phyloP scores from a whole-genome alignment of 2,113 vertebrate genomes.

The Lamprotornis superbus region DNA sequence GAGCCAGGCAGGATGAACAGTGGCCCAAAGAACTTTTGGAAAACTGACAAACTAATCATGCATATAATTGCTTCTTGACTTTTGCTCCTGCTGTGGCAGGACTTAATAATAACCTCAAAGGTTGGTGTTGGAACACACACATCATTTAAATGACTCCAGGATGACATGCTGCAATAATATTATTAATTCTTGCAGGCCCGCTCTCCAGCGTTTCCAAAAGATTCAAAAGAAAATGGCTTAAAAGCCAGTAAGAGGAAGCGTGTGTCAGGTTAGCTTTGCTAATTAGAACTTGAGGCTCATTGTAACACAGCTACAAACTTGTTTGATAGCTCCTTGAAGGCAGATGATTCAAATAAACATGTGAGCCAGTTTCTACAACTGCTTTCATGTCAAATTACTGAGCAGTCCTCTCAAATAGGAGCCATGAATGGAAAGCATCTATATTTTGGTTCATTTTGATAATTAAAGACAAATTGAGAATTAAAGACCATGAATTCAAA shows the following conservation, averaged over 20 bases:
- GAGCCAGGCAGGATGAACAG: background rate
- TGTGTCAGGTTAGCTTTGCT: constrained; percentile 43
- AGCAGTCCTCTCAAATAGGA: background rate
- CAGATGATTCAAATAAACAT: constrained; percentile 50
- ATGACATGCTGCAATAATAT: constrained; percentile 4
- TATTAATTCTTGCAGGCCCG: background rate
- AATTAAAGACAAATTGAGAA: constrained; percentile 49
- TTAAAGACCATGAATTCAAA: constrained; percentile 19
- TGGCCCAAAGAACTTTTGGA: constrained; percentile 74
- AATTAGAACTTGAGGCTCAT: constrained; percentile 50
- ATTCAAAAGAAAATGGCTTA: constrained; percentile 33
- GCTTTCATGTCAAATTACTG: constrained; percentile 37
- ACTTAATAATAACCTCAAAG: constrained; percentile 60
- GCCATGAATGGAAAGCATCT: constrained; percentile 1
- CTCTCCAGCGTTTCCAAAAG: background rate
- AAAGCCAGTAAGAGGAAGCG: background rate
- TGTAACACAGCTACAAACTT: background rate
- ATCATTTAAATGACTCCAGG: constrained; percentile 38
- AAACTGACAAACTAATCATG: constrained; percentile 88
- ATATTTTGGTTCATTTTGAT: constrained; percentile 28
- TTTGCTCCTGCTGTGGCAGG: constrained; percentile 60
- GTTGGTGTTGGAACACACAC: constrained; percentile 36
- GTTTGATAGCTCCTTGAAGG: constrained; percentile 30
- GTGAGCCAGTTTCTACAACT: background rate
- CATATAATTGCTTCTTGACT: constrained; percentile 93